These are phyloP conservation scores for Apogon talboti DNA, from an alignment of 2,797 vertebrate species.

Conservation along the genomic window DNA sequence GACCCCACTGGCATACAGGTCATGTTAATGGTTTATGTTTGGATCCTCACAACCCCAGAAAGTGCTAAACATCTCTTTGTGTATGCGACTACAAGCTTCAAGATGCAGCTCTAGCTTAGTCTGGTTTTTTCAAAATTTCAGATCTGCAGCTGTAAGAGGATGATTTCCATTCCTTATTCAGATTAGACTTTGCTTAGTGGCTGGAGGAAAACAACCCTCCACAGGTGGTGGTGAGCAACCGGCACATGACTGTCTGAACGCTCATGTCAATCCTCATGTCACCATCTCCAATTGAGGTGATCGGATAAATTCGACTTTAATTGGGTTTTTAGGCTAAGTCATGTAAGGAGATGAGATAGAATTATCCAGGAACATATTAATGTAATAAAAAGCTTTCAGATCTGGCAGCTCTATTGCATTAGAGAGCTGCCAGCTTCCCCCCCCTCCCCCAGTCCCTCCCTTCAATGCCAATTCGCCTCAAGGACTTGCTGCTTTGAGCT, in stretches of 20 bases:
- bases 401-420: constrained; percentile 76
- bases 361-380: constrained; percentile 86
- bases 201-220: constrained; percentile 59
- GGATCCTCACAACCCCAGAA: constrained; percentile 7
- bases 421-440: constrained; percentile 49
- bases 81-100: constrained; percentile 26
- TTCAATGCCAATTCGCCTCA: constrained; percentile 40
- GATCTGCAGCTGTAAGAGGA: constrained; percentile 35
- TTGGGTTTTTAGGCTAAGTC: constrained; percentile 87
- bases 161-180: constrained; percentile 37
- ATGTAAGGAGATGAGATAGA: constrained; percentile 85
- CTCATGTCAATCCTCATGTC: constrained; percentile 55
- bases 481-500: constrained; percentile 48
- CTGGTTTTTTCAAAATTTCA: constrained; percentile 19
- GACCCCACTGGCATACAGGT: too few species aligned
- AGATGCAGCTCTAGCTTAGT: constrained; percentile 30
- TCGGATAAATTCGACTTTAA: constrained; percentile 88
- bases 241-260: constrained; percentile 66
- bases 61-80: constrained; percentile 24
- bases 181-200: constrained; percentile 57
- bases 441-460: constrained; percentile 4
- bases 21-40: too few species aligned
- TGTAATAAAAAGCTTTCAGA: constrained; percentile 83
- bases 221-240: constrained; percentile 43
- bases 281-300: constrained; percentile 81